Conservation (phyloP, 2,113 vertebrate species). For the Loxodonta africana region DNA sequence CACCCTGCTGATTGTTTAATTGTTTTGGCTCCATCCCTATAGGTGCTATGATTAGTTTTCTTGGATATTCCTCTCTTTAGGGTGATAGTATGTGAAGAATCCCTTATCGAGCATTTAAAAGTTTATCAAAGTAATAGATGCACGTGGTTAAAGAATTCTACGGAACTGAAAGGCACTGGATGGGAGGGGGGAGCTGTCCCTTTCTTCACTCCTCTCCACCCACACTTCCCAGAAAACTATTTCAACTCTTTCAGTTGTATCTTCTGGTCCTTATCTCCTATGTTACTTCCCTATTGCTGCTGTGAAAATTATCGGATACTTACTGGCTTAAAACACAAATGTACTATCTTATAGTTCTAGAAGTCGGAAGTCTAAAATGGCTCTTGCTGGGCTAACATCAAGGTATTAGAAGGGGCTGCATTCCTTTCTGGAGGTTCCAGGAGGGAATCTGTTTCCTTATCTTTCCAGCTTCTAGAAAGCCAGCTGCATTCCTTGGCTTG, state of each 20-base stretch:
- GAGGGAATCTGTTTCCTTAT: too few relatives aligned
- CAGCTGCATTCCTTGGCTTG: too few relatives aligned
- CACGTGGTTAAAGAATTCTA: too few relatives aligned
- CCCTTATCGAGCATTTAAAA: too few relatives aligned
- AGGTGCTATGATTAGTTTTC: background rate
- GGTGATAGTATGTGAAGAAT: background rate
- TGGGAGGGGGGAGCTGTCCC: background rate
- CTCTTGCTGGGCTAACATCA: background rate
- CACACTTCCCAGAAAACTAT: background rate
- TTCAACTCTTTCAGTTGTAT: background rate
- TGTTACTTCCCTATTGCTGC: background rate
- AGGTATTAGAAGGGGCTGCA: too few relatives aligned
- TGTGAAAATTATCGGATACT: background rate
- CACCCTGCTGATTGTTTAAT: background rate
- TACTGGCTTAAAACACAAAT: background rate
- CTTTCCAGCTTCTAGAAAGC: too few relatives aligned
- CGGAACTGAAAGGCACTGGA: background rate
- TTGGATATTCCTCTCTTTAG: background rate
- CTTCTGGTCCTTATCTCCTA: background rate
- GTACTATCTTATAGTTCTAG: background rate
- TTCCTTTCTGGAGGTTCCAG: too few relatives aligned
- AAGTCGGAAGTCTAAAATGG: background rate
- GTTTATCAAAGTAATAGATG: background rate
- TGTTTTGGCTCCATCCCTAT: background rate
- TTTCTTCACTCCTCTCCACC: accelerated